phyloP scores from a whole-genome alignment of 1,140 invertebrate species.

The Drosophila lowei region DNA sequence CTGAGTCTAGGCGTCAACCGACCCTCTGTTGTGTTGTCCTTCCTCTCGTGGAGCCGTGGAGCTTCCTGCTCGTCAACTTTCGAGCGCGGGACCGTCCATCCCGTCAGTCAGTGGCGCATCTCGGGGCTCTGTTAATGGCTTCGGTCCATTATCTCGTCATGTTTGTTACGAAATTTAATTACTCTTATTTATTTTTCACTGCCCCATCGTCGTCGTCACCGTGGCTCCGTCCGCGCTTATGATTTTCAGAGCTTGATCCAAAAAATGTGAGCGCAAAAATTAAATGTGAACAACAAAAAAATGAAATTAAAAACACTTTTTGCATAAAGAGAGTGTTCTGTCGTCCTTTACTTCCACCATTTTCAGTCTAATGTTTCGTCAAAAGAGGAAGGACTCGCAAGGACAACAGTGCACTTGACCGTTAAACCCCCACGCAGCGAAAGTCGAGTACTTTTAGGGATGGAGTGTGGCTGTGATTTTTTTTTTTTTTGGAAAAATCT shows the following conservation, averaged over 20 bases:
- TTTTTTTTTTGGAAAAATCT: background rate
- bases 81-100: conserved; percentile 49
- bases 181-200: conserved; percentile 82
- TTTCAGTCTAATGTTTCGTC: conserved; percentile 59
- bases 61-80: conserved; percentile 69
- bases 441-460: background rate
- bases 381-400: conserved; percentile 30
- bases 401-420: conserved; percentile 42
- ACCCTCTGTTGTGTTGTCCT: conserved; percentile 1
- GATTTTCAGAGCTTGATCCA: conserved; percentile 70
- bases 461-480: background rate
- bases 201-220: conserved; percentile 23
- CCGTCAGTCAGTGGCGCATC: conserved; percentile 22
- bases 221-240: conserved; percentile 42
- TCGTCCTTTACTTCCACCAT: conserved; percentile 29
- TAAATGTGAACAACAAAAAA: conserved; percentile 68
- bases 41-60: background rate
- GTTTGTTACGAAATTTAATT: conserved; percentile 83
- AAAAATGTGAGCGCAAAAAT: conserved; percentile 74
- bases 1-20: conserved; percentile 3
- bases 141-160: conserved; percentile 83
- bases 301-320: conserved; percentile 79
- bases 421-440: background rate
- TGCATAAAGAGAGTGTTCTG: conserved; percentile 30
- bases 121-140: conserved; percentile 75